Conservation (phyloP, 2,113 vertebrate genomes). For the Orthochromis indermauri region DNA sequence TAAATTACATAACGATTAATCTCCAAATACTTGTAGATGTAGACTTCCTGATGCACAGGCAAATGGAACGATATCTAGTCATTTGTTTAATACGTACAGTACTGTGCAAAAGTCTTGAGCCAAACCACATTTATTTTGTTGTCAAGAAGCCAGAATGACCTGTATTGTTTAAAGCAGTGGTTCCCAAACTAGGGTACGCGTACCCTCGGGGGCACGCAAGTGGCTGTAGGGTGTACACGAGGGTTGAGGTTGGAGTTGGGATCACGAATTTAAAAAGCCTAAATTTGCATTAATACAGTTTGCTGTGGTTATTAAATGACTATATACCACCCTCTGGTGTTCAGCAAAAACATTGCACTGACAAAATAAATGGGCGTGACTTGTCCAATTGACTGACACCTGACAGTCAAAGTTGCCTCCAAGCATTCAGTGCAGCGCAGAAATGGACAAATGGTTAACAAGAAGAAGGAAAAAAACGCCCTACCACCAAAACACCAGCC, state of each 20-base stretch:
- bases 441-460: background rate
- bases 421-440: background rate
- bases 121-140: background rate
- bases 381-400: background rate
- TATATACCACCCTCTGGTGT: background rate
- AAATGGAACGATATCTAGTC: background rate
- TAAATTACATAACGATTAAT: background rate
- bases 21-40: background rate
- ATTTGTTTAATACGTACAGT: background rate
- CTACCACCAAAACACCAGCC: background rate
- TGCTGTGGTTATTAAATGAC: background rate
- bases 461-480: fast-evolving
- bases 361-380: background rate
- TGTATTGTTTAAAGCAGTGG: background rate
- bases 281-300: background rate
- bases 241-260: background rate
- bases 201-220: background rate
- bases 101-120: background rate
- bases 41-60: background rate
- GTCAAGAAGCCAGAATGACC: background rate
- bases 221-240: background rate
- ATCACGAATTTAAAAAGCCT: background rate
- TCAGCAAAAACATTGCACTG: background rate
- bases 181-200: background rate
- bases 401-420: background rate